A percentile compares a stretch with the other conserved stretches of the same genome.
phyloP scores from a whole-genome alignment of 1,140 invertebrate species.

The Bombus cullumanus region DNA sequence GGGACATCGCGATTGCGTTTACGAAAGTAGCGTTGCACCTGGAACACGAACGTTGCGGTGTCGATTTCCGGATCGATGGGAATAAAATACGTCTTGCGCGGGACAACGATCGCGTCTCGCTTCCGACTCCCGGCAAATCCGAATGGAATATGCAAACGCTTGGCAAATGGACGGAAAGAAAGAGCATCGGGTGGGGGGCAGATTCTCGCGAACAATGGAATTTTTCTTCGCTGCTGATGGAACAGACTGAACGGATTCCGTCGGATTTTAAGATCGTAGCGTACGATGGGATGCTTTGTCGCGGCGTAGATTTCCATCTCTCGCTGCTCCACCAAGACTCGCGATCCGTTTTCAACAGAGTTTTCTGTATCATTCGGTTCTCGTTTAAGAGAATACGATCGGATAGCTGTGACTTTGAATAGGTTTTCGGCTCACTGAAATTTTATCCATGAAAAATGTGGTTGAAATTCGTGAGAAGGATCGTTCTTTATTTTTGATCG shows the following conservation, averaged over 20 bases:
- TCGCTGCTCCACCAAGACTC: too few relatives aligned
- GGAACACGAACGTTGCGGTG: neutral
- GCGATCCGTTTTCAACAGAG: neutral
- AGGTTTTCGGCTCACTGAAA: too few relatives aligned
- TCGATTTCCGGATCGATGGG: constrained; percentile 1
- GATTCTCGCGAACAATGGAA: constrained; percentile 34
- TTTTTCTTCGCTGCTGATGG: constrained; percentile 26
- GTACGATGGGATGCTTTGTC: neutral
- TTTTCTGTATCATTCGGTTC: neutral
- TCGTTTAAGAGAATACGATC: neutral
- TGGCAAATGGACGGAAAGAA: constrained; percentile 25
- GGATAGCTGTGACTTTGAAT: too few relatives aligned
- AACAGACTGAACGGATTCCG: constrained; percentile 14
- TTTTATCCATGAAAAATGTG: too few relatives aligned
- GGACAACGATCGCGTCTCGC: neutral
- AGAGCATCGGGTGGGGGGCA: neutral
- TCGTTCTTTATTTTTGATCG: too few relatives aligned
- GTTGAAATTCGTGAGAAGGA: too few relatives aligned
- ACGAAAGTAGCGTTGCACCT: constrained; percentile 2
- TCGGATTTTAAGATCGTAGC: constrained; percentile 19
- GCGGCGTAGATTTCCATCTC: neutral
- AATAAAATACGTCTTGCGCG: constrained; percentile 9
- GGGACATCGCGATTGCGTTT: neutral
- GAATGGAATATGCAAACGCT: constrained; percentile 41
- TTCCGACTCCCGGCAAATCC: neutral